These are phyloP conservation scores for Agrotis clavis DNA, from an alignment of 2,888 invertebrate genomes.

Conservation along the genomic window DNA sequence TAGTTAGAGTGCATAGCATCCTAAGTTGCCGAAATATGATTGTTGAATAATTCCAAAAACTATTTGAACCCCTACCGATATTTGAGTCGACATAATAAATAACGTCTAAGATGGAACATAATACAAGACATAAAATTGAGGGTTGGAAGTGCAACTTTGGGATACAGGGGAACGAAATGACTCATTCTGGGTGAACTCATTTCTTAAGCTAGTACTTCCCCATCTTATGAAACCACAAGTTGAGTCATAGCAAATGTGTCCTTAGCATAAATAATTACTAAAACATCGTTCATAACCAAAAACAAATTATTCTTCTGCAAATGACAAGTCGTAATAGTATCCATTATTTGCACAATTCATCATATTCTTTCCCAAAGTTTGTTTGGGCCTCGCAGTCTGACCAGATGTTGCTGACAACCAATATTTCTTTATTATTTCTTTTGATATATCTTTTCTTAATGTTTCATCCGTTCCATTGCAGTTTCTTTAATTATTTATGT, in stretches of 20 bases:
- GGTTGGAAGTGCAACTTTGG: background rate
- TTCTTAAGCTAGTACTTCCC: background rate
- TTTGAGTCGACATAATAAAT: too few relatives aligned
- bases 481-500: slow-evolving; percentile 39
- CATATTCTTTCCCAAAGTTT: slow-evolving; percentile 35
- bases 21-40: too few relatives aligned
- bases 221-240: background rate
- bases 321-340: slow-evolving; percentile 10
- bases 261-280: background rate
- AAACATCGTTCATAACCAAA: slow-evolving; percentile 13
- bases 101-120: background rate
- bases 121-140: too few relatives aligned
- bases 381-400: slow-evolving; percentile 10
- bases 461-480: slow-evolving; percentile 11
- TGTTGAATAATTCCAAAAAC: too few relatives aligned
- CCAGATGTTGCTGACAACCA: slow-evolving; percentile 40
- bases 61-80: too few relatives aligned
- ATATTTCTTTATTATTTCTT: slow-evolving; percentile 38
- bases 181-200: background rate
- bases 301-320: slow-evolving; percentile 26
- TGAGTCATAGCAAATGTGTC: slow-evolving; percentile 13
- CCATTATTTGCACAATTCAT: slow-evolving; percentile 24
- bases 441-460: slow-evolving; percentile 37
- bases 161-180: background rate
- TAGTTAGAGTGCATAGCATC: too few relatives aligned